Conservation (phyloP, 37 sponge, comb jelly and placozoan genomes). For the Aphrocallistes beatrix region DNA sequence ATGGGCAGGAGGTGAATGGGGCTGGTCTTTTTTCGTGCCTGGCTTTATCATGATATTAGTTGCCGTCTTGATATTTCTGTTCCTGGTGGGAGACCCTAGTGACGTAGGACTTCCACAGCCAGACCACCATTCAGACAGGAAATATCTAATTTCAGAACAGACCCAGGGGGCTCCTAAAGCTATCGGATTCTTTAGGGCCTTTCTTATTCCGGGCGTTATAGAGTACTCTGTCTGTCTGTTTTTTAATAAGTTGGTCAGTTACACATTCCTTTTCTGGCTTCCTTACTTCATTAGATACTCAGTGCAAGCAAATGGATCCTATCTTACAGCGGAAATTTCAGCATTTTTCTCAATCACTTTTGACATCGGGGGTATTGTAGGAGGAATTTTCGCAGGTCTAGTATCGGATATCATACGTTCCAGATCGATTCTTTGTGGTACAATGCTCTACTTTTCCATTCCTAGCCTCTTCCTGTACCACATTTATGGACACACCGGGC, state of each 20-base stretch:
- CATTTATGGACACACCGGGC: neutral
- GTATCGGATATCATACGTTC: neutral
- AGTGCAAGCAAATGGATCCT: neutral
- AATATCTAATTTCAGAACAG: neutral
- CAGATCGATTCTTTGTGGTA: neutral
- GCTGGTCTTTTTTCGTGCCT: constrained; percentile 48
- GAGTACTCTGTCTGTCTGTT: constrained; percentile 68
- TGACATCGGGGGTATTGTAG: constrained; percentile 26
- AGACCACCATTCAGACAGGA: constrained; percentile 28
- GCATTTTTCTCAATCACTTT: constrained; percentile 25
- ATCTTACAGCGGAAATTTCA: constrained; percentile 13
- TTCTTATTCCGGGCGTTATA: constrained; percentile 58
- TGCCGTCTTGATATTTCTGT: constrained; percentile 32
- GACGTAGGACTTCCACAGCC: constrained; percentile 44
- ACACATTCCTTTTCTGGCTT: constrained; percentile 79
- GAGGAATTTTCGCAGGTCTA: neutral
- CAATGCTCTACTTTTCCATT: neutral
- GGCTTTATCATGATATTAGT: constrained; percentile 41
- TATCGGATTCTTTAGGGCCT: constrained; percentile 41
- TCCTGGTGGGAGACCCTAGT: constrained; percentile 37
- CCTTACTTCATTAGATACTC: constrained; percentile 48
- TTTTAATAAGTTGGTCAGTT: constrained; percentile 60
- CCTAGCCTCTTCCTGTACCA: neutral
- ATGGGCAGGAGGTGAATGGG: constrained; percentile 21
- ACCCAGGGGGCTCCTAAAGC: constrained; percentile 21